Evolutionary conservation across 2,888 invertebrate species (phyloP).

Genomic region (Oxystoma pomonae): DNA sequence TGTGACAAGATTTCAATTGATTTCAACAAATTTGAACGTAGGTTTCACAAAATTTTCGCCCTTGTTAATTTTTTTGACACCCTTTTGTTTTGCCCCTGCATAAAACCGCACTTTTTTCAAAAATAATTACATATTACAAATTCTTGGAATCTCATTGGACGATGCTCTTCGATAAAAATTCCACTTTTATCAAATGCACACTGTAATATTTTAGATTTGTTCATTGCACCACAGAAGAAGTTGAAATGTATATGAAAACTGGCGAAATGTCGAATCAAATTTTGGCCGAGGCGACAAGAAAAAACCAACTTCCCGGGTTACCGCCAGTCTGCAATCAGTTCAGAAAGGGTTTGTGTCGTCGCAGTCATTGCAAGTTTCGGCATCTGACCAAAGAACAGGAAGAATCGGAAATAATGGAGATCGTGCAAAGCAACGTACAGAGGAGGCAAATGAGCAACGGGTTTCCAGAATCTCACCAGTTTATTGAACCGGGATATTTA

Average conservation of each 20-base stretch:
- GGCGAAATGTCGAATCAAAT: slow-evolving; percentile 66
- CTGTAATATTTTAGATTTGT: slow-evolving; percentile 60
- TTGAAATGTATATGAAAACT: slow-evolving; percentile 66
- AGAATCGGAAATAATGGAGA: slow-evolving; percentile 43
- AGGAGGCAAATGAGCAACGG: slow-evolving; percentile 26
- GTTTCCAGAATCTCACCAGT: slow-evolving; percentile 29
- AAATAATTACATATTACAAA: too few species aligned
- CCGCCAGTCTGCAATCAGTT: slow-evolving; percentile 52
- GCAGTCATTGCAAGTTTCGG: slow-evolving; percentile 44
- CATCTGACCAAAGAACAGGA: slow-evolving; percentile 46
- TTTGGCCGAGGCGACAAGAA: slow-evolving; percentile 46
- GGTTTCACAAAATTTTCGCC: too few species aligned
- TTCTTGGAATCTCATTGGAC: too few species aligned
- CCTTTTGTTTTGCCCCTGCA: too few species aligned
- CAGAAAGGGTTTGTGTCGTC: slow-evolving; percentile 50
- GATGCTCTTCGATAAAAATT: too few species aligned
- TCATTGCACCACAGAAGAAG: slow-evolving; percentile 73
- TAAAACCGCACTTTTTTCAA: too few species aligned
- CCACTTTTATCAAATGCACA: too few species aligned
- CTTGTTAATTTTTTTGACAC: too few species aligned
- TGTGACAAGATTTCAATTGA: too few species aligned
- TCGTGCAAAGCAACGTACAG: slow-evolving; percentile 39
- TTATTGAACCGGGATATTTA: slow-evolving; percentile 24
- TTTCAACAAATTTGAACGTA: too few species aligned
- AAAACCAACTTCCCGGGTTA: slow-evolving; percentile 44